Percentiles rank a stretch among this genome's conserved stretches.
phyloP scores from a whole-genome alignment of 2,888 invertebrate species.

The Epistrophe grossulariae region DNA sequence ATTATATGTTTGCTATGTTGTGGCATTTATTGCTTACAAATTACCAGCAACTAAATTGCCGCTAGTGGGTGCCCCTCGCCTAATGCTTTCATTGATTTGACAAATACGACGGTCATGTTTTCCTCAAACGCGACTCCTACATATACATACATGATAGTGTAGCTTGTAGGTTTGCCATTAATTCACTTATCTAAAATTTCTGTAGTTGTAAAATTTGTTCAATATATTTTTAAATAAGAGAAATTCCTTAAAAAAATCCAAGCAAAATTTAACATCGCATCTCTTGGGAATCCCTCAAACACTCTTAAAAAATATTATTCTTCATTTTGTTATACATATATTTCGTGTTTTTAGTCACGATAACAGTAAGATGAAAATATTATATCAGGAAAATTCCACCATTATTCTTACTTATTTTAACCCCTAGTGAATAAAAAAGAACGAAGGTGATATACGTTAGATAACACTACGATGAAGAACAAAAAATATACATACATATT shows the following conservation, averaged over 20 bases:
- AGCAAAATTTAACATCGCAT: conserved; percentile 48
- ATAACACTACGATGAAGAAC: conserved; percentile 28
- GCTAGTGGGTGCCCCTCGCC: no score
- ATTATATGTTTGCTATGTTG: no score
- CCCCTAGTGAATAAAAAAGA: conserved; percentile 65
- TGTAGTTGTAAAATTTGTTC: neutral
- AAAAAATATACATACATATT: neutral
- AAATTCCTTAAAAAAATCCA: conserved; percentile 32
- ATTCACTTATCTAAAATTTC: neutral
- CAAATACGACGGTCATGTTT: no score
- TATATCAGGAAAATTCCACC: conserved; percentile 65
- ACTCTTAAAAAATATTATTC: conserved; percentile 36
- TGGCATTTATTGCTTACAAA: no score
- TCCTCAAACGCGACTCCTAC: no score
- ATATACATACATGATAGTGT: no score
- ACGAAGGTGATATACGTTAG: conserved; percentile 71
- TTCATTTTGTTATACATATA: conserved; percentile 60
- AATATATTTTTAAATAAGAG: neutral
- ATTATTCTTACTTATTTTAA: conserved; percentile 74
- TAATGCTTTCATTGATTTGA: no score
- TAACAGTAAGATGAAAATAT: conserved; percentile 73
- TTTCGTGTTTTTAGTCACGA: conserved; percentile 69
- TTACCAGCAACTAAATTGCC: no score
- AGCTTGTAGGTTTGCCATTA: neutral
- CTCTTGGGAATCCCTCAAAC: conserved; percentile 16